These are phyloP conservation scores for Catamblyrhynchus diadema DNA, from an alignment of 2,797 vertebrate genomes.

Conservation along the genomic window DNA sequence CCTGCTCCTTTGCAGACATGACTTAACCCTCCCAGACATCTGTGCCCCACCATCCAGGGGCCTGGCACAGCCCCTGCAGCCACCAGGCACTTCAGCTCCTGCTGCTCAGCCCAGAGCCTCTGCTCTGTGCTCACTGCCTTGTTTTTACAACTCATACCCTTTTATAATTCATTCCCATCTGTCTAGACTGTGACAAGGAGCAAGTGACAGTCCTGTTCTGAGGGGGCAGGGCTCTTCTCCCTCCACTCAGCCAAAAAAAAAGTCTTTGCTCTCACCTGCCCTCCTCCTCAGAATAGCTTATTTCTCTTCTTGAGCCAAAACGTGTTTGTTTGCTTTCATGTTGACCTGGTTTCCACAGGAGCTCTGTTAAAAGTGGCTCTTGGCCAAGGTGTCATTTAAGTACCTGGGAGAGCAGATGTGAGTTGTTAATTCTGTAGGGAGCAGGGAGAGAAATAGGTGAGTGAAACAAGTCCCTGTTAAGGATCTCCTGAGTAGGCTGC, in stretches of 20 bases:
- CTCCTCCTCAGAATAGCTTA: not conserved
- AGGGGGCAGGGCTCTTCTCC: not conserved
- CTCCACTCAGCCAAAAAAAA: slow-evolving; percentile 11
- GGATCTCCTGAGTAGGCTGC: slow-evolving; percentile 36
- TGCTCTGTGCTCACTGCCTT: slow-evolving; percentile 31
- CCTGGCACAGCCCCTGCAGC: slow-evolving; percentile 24
- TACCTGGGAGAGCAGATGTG: slow-evolving; percentile 46
- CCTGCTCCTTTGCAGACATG: slow-evolving; percentile 63
- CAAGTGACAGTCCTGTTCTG: not conserved
- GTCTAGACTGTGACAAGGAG: slow-evolving; percentile 49
- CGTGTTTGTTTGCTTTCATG: slow-evolving; percentile 42
- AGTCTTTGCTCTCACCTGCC: slow-evolving; percentile 27
- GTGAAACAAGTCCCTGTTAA: slow-evolving; percentile 38
- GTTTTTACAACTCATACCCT: slow-evolving; percentile 31
- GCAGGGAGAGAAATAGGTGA: slow-evolving; percentile 21
- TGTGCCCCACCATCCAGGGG: slow-evolving; percentile 8
- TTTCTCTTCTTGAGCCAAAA: slow-evolving; percentile 28
- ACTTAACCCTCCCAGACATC: slow-evolving; percentile 57
- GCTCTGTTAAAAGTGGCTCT: slow-evolving; percentile 29
- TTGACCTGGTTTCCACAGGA: slow-evolving; percentile 47
- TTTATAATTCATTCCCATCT: slow-evolving; percentile 26
- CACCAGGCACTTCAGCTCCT: slow-evolving; percentile 35
- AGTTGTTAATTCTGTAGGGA: slow-evolving; percentile 39
- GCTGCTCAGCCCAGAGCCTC: slow-evolving; percentile 1
- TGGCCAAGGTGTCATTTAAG: slow-evolving; percentile 32